Base-by-base conservation (phyloP, 2,888 invertebrate species). In the Allolobophora icterica region DNA sequence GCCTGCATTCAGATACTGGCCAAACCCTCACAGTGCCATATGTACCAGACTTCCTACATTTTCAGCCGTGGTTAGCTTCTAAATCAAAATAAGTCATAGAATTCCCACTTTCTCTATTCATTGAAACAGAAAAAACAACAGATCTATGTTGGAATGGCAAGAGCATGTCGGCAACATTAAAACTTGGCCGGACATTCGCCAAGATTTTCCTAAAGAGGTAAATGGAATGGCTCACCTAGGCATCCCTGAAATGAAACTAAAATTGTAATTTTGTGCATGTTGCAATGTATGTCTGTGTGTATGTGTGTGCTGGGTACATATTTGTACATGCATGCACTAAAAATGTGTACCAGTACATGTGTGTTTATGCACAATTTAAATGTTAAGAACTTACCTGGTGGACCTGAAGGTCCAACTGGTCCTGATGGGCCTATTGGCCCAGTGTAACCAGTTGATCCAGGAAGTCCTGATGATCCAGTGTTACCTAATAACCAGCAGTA, bases 391-490 rank as follows among this genome's bases (percentile, higher is more conserved):
- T 71, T 71, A 71, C 87, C 87, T 35, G 87, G 87, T 35, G 87
- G 38, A 24, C 87, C 87, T 35, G 87, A 21, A 35, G 87, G 87
- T 87, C 87, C 87, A 87, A 33, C 87, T 35, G 87, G 38, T 35
- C 87, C 87, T 6, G 34, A 30, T 87, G 34, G 30, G 15, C 87
- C 87, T 24, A 38, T 21, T 87, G 87, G 24, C n/a, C 87, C 87
- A 34, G 34, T 38, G 21, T 35, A 3, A 34, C 87, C 87, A 24
- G 87, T 34, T 87, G 87, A 87, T 87, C 87, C 87, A 87, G 87
- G 87, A 34, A 87, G 38, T 24, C 71, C 71, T 11, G n/a, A 71
- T n/a, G 71, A 71, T 1, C 87, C 87, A 34, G 38, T 38, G 24
- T 35, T 35, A 87, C 87, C 87, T 87, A 87, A 38, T 87, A 24